phyloP scores from a whole-genome alignment of 1,140 invertebrate species.

The Ceratoteleas bidentatus region DNA sequence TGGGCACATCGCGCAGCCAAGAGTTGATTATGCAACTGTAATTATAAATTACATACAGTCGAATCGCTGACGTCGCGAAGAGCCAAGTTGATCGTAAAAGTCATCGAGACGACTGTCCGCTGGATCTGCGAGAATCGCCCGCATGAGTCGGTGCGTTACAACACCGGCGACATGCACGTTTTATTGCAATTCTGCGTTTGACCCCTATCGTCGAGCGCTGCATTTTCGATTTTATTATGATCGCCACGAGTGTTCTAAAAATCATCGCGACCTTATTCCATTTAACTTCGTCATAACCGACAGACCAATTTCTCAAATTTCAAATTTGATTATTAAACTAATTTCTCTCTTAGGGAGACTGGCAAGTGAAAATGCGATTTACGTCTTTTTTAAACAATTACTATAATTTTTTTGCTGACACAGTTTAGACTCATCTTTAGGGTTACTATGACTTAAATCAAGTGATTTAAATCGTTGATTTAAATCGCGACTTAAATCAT shows the following conservation, averaged over 20 bases:
- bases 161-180: conserved; percentile 15
- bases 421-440: too few relatives aligned
- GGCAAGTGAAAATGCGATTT: too few relatives aligned
- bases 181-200: conserved; percentile 28
- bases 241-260: conserved; percentile 4
- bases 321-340: too few relatives aligned
- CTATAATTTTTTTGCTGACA: too few relatives aligned
- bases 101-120: conserved; percentile 10
- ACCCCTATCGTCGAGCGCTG: conserved; percentile 24
- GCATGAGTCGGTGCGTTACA: conserved; percentile 21
- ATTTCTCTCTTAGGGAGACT: too few relatives aligned
- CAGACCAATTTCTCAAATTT: too few relatives aligned
- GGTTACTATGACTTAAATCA: too few relatives aligned
- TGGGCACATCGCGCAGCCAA: conserved; percentile 1
- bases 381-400: too few relatives aligned
- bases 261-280: conserved; percentile 18
- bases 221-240: conserved; percentile 27
- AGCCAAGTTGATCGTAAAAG: conserved; percentile 9
- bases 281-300: conserved; percentile 1
- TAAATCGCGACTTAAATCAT: too few relatives aligned
- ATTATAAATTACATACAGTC: conserved; percentile 32
- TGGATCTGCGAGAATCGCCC: conserved; percentile 11
- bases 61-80: conserved; percentile 7
- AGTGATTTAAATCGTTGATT: too few relatives aligned
- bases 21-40: conserved; percentile 6